Base-by-base conservation (phyloP, 2,888 invertebrate genomes). In the Sialis lutaria region DNA sequence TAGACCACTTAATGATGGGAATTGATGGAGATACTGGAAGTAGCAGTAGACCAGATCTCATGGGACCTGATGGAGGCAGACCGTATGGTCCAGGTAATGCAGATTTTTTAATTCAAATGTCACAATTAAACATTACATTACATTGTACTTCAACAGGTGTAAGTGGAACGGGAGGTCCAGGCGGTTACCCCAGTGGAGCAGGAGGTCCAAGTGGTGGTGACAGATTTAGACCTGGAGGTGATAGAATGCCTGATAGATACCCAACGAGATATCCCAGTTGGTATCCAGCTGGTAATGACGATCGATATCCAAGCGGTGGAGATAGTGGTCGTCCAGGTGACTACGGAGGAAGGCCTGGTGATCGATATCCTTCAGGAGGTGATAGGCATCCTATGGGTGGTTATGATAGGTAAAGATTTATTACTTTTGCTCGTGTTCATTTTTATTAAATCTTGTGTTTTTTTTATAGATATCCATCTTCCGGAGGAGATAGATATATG, bases 1-100 rank as follows among this genome's bases (percentile, higher is more conserved):
- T 52, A 68, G 67, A 66, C 52, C 66, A 68, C 54, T 64, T 65
- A 55, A 64, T 67, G 52, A 65, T 65, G 51, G 58, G 57, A 40
- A 45, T 45, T 40, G 59, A 55, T 49, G 56, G 51, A 47, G 62
- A 60, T 46, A 55, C 57, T 43, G 52, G 49, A 30, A 50, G 52
- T 22, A 49, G 52, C 22, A 55, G 55, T 46, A 53, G 52, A 33
- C 12, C 32, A 40, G 33, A 31, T 8, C 40, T 40, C 8, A 22
- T 47, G 3, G 44, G 48, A 44, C 33, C 48, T 41, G 44, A 48
- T 44, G 35, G 43, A 6, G 44, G 35, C 9, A 46, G 33, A 45
- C 42, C 46, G 34, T 47, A 33, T 6, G 35, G 12, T 22, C 22
- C 22, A 37, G 37, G 37, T 37, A 53, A 51, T 4, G 57, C 22